Evolutionary conservation across 2,113 vertebrate genomes (phyloP), one percentile per base, ranked within the genome.

Genomic region (Tetraodon nigroviridis): DNA sequence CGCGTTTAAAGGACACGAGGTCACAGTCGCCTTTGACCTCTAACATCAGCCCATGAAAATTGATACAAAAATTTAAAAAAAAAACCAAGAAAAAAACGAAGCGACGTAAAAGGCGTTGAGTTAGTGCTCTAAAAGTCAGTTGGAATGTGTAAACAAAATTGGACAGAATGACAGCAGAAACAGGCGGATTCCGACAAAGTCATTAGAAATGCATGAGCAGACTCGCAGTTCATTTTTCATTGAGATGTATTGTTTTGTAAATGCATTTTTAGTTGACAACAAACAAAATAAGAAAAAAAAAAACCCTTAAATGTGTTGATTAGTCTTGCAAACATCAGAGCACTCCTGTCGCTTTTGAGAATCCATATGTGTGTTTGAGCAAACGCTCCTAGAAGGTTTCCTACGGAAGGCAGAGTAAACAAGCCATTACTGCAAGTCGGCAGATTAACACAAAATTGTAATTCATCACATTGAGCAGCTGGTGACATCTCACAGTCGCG

Each of bases 401-500:
- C 71, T 76, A 80, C 63, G 70, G 67, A 86, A 81, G 51, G 62
- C 64, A 13, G 64, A 76, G 87, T 87, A 86, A 89, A 87, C 82
- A 87, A 81, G 74, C 70, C 76, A 81, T 85, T 85, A 85, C 79
- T 77, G 76, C 74, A 60, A 82, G 79, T 82, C 79, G 55, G 71
- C 77, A 85, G 80, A 89, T 89, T 88, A 89, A 86, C 88, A 87
- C 88, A 81, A 85, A 80, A 86, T 87, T 88, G 79, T 86, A 87
- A 87, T 88, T 85, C 84, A 87, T 87, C 78, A 87, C 81, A 5
- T 16, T 46, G 76, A 77, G 73, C 87, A 82, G 84, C 86, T 80
- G 80, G 80, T 86, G 85, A 84, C 88, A 86, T 82, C 84, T 82
- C 72, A 80, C 82, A 80, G 74, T 79, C 73, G 82, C 80, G 78